Conservation (phyloP, 2,797 vertebrate genomes). For the Syngnathus rostellatus region DNA sequence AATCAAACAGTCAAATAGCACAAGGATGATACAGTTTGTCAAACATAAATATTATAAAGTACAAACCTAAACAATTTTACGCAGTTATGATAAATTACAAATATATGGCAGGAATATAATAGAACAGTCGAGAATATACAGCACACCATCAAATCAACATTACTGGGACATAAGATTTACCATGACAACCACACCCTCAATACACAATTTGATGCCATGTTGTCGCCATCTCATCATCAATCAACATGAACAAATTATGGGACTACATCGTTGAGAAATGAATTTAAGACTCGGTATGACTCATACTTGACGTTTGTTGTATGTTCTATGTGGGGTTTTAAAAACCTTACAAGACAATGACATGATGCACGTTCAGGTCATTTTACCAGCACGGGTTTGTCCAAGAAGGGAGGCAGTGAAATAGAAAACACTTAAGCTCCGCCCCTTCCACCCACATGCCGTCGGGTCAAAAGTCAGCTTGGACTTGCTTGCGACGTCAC, state of each 20-base stretch:
- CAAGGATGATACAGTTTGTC: conserved; percentile 34
- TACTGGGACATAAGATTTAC: background rate
- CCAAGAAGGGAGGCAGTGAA: background rate
- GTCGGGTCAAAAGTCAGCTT: background rate
- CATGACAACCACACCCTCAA: background rate
- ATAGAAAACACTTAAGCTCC: conserved; percentile 1
- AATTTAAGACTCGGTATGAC: conserved; percentile 24
- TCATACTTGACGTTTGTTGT: background rate
- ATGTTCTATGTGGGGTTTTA: background rate
- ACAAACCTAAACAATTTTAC: conserved; percentile 30
- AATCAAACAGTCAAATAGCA: conserved; percentile 39
- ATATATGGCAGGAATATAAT: conserved; percentile 25
- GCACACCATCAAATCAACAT: background rate
- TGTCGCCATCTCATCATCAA: background rate
- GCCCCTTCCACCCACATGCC: background rate
- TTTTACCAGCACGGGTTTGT: background rate
- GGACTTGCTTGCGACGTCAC: background rate
- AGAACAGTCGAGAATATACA: background rate
- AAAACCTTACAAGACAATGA: background rate
- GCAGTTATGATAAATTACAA: conserved; percentile 56
- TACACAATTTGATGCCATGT: background rate
- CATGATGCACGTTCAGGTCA: background rate
- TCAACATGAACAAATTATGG: background rate
- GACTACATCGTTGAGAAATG: conserved; percentile 7
- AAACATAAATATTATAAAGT: conserved; percentile 64